phyloP scores from a whole-genome alignment of 1,140 invertebrate species.

The Trichonephila inaurata region DNA sequence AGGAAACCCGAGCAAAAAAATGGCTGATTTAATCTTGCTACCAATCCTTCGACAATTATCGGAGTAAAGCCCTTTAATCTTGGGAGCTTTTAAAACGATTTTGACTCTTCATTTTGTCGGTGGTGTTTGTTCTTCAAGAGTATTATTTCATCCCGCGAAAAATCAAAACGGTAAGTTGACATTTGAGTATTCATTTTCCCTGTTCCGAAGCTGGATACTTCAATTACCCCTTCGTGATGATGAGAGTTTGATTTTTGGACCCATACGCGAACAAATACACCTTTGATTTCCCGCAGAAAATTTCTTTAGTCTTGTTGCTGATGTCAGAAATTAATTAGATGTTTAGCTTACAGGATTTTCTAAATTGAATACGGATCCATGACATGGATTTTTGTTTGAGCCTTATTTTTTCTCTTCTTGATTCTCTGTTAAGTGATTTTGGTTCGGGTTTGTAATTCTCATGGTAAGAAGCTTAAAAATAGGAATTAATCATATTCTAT shows the following conservation, averaged over 20 bases:
- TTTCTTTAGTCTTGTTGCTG: conserved; percentile 15
- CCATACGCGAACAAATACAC: not conserved
- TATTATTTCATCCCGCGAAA: conserved; percentile 54
- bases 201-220: not conserved
- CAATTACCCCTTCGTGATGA: conserved; percentile 1
- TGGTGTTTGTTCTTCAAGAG: conserved; percentile 36
- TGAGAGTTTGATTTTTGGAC: not conserved
- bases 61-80: conserved; percentile 75
- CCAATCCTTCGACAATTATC: conserved; percentile 76
- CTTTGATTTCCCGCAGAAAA: not conserved
- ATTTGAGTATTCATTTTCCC: not conserved
- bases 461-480: no score
- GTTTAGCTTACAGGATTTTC: conserved; percentile 16
- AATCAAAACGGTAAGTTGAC: conserved; percentile 74
- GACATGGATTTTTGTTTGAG: not conserved
- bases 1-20: not conserved
- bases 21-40: conserved; percentile 73
- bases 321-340: conserved; percentile 34
- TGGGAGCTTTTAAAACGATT: conserved; percentile 74
- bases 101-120: conserved; percentile 69
- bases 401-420: not conserved
- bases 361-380: conserved; percentile 40
- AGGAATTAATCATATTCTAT: no score
- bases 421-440: no score
- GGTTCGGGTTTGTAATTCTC: no score